These are phyloP conservation scores for Mesembrinibis cayennensis DNA, from an alignment of 2,113 vertebrate genomes.

Conservation along the genomic window DNA sequence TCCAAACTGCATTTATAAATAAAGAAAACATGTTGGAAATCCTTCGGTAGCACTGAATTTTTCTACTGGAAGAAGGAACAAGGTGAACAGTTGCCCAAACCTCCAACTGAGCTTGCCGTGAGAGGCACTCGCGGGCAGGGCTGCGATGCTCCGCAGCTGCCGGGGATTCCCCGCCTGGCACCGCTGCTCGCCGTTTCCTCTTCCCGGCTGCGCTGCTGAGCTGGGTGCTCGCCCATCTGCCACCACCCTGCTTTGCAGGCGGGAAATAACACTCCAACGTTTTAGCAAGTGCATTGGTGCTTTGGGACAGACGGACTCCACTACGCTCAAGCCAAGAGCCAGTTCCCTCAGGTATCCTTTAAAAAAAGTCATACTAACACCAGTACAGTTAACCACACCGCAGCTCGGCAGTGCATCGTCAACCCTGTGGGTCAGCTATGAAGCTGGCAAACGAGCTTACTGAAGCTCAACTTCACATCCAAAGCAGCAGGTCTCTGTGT, in stretches of 20 bases:
- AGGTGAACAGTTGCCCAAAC: not conserved
- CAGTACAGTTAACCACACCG: not conserved
- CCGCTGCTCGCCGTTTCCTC: accelerated
- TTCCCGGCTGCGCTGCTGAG: accelerated
- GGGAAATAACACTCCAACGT: not conserved
- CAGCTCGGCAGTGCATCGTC: accelerated
- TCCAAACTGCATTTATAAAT: not conserved
- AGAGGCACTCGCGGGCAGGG: accelerated
- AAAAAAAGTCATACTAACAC: accelerated
- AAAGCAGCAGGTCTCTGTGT: not conserved
- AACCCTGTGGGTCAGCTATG: not conserved
- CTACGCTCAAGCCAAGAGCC: not conserved
- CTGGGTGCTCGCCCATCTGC: accelerated
- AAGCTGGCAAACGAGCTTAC: accelerated
- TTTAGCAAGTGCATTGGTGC: accelerated
- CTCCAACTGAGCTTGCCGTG: accelerated
- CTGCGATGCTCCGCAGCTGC: not conserved
- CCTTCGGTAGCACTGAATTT: not conserved
- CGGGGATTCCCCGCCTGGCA: not conserved
- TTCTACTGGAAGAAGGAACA: accelerated
- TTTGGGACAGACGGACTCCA: not conserved
- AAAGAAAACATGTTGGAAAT: accelerated
- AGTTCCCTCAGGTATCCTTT: not conserved
- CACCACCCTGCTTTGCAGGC: not conserved
- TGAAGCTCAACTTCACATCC: not conserved